Evolutionary conservation across 2,113 vertebrate genomes (phyloP).

Genomic region (Scytalopus superciliaris): DNA sequence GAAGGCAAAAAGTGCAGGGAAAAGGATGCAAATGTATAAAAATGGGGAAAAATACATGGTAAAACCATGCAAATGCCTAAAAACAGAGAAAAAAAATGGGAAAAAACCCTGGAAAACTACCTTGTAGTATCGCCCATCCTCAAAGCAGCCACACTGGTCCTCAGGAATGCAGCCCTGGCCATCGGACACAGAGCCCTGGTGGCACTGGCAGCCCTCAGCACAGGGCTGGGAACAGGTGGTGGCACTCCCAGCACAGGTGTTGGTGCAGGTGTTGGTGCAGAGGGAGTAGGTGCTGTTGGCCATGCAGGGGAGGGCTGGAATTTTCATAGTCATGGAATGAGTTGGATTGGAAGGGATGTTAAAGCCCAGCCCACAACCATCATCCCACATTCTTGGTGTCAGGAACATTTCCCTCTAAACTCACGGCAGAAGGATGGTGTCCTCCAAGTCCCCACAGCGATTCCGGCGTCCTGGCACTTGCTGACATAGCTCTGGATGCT

Average conservation of each 20-base stretch:
- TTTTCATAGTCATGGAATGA: background rate
- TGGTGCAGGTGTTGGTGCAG: conserved; percentile 72
- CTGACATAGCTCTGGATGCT: conserved; percentile 77
- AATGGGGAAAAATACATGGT: background rate
- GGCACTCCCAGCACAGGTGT: conserved; percentile 59
- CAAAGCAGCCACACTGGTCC: conserved; percentile 78
- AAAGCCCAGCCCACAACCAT: background rate
- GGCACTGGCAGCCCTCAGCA: conserved; percentile 80
- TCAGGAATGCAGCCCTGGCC: conserved; percentile 70
- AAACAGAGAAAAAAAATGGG: background rate
- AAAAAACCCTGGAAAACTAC: background rate
- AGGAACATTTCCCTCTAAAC: conserved; percentile 23
- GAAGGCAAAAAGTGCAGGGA: background rate
- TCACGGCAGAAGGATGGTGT: conserved; percentile 79
- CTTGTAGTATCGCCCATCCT: conserved; percentile 69
- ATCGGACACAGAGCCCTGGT: conserved; percentile 66
- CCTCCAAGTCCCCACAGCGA: conserved; percentile 75
- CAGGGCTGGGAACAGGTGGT: conserved; percentile 60
- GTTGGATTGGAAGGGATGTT: background rate
- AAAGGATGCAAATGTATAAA: background rate
- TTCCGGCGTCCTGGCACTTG: conserved; percentile 74
- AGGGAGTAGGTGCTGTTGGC: conserved; percentile 78
- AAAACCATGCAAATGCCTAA: background rate
- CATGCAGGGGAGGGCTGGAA: conserved; percentile 69
- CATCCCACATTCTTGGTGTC: background rate